Evolutionary conservation across 2,888 invertebrate genomes (phyloP).

Genomic region (Caradrina kadenii): DNA sequence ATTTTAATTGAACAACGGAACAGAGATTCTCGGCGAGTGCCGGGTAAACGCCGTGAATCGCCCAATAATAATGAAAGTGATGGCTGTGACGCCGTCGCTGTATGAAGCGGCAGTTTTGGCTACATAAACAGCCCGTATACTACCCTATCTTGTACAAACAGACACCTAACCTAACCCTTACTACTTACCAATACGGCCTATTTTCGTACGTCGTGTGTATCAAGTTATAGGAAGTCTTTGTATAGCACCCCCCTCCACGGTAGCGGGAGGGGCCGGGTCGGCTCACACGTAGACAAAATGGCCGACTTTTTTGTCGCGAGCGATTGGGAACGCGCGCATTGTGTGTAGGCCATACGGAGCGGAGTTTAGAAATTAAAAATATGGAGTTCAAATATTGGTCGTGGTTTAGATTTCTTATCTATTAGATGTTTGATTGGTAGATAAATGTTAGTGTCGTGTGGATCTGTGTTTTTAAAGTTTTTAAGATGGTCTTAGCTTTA

Average conservation of each 20-base stretch:
- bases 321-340: conserved; percentile 63
- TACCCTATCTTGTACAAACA: conserved; percentile 70
- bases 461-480: conserved; percentile 13
- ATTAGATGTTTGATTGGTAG: conserved; percentile 21
- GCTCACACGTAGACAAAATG: conserved; percentile 87
- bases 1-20: conserved; percentile 87
- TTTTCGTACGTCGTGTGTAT: conserved; percentile 62
- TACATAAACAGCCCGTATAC: conserved; percentile 90
- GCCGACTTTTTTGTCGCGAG: conserved; percentile 82
- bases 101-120: conserved; percentile 90
- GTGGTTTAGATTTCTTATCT: conserved; percentile 33
- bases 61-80: conserved; percentile 91
- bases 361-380: conserved; percentile 53
- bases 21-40: conserved; percentile 84
- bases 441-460: conserved; percentile 22
- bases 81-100: conserved; percentile 89
- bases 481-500: neutral
- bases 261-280: conserved; percentile 82
- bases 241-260: conserved; percentile 79
- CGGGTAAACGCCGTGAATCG: conserved; percentile 90
- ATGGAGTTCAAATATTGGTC: conserved; percentile 55
- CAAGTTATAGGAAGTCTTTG: conserved; percentile 72
- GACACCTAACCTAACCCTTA: conserved; percentile 64
- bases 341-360: conserved; percentile 52
- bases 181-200: conserved; percentile 57